These are phyloP conservation scores for Planococcus citri DNA, from an alignment of 1,140 invertebrate genomes.

Conservation along the genomic window DNA sequence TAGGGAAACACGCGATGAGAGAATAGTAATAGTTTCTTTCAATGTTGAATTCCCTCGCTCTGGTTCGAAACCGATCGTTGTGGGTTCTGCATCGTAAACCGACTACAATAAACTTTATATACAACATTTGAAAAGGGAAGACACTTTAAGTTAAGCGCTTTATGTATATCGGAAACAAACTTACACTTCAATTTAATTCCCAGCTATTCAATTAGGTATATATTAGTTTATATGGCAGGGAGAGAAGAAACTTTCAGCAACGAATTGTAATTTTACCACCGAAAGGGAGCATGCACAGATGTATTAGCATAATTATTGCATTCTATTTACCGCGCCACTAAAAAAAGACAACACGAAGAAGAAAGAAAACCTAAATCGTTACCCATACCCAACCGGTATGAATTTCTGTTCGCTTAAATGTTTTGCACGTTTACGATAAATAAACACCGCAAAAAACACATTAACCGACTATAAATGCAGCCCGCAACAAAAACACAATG, in stretches of 20 bases:
- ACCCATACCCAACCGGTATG: too few relatives aligned
- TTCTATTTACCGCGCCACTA: neutral
- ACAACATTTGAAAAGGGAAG: constrained; percentile 14
- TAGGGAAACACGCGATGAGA: constrained; percentile 17
- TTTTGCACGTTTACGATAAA: too few relatives aligned
- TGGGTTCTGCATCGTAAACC: constrained; percentile 17
- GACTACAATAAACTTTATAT: constrained; percentile 18
- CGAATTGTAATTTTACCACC: neutral
- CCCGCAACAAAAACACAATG: too few relatives aligned
- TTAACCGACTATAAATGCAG: too few relatives aligned
- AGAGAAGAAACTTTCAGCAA: constrained; percentile 6
- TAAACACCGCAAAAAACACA: too few relatives aligned
- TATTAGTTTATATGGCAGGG: neutral
- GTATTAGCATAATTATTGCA: constrained; percentile 15
- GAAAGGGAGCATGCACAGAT: neutral
- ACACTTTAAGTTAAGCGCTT: constrained; percentile 12
- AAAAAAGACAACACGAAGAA: too few relatives aligned
- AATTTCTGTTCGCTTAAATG: too few relatives aligned
- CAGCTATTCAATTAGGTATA: constrained; percentile 19
- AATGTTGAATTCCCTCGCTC: constrained; percentile 14
- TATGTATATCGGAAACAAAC: constrained; percentile 19
- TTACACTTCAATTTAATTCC: constrained; percentile 20
- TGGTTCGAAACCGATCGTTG: constrained; percentile 15
- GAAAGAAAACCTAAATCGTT: too few relatives aligned
- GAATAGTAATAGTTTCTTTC: constrained; percentile 18